A percentile compares a stretch with the other conserved stretches of the same genome.
These are phyloP conservation scores for Chionodraco myersi DNA, from an alignment of 2,113 vertebrate species.

Conservation along the genomic window DNA sequence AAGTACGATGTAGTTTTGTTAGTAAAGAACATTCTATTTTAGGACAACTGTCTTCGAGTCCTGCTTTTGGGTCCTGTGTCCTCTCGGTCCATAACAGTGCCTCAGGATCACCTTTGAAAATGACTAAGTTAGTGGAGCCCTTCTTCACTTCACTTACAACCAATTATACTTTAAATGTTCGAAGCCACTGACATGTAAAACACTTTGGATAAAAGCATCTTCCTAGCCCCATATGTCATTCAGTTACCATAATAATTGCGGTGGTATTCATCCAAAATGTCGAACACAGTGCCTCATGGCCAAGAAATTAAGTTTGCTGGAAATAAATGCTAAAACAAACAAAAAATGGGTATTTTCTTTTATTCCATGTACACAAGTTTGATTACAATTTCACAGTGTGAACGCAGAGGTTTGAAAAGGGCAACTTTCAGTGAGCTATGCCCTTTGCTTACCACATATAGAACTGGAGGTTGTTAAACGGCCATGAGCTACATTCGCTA, in stretches of 20 bases:
- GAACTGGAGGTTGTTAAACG: slow-evolving; percentile 28
- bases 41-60: no score
- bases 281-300: slow-evolving; percentile 8
- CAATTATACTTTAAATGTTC: slow-evolving; percentile 8
- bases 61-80: no score
- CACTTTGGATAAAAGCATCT: slow-evolving; percentile 36
- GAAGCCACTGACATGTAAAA: slow-evolving; percentile 20
- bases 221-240: slow-evolving; percentile 24
- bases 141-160: neutral
- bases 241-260: slow-evolving; percentile 31
- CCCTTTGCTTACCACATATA: neutral
- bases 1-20: no score
- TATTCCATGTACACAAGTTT: slow-evolving; percentile 4
- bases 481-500: neutral
- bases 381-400: slow-evolving; percentile 26
- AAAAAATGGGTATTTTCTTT: neutral
- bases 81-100: no score
- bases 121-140: neutral
- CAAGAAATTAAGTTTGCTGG: slow-evolving; percentile 2
- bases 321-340: slow-evolving; percentile 15
- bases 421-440: neutral
- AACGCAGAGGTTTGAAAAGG: slow-evolving; percentile 25
- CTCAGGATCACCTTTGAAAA: neutral
- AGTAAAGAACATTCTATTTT: no score
- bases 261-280: slow-evolving; percentile 59